phyloP scores from a whole-genome alignment of 2,113 vertebrate genomes.

The Tylochromis polylepis region DNA sequence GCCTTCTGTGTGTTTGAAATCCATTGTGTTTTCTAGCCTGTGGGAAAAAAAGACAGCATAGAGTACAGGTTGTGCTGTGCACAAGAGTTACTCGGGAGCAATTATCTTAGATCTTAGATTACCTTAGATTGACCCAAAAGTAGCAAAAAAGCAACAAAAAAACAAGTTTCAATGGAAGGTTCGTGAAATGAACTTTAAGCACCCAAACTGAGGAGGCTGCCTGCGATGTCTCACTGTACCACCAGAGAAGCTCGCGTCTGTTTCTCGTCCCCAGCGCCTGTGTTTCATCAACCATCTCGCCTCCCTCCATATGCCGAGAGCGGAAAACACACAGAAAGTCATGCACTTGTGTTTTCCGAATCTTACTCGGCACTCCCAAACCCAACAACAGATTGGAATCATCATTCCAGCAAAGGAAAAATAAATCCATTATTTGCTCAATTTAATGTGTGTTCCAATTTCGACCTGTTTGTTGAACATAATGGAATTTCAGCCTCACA shows the following conservation, averaged over 20 bases:
- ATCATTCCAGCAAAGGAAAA: background rate
- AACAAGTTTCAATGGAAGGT: background rate
- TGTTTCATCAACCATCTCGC: slow-evolving; percentile 7
- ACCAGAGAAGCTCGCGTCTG: background rate
- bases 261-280: background rate
- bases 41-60: background rate
- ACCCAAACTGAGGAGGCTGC: background rate
- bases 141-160: background rate
- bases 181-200: background rate
- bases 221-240: background rate
- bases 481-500: slow-evolving; percentile 12
- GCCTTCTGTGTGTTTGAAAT: background rate
- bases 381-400: slow-evolving; percentile 11
- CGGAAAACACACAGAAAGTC: background rate
- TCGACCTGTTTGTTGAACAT: slow-evolving; percentile 39
- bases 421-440: slow-evolving; percentile 5
- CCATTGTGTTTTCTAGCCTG: slow-evolving; percentile 36
- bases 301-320: background rate
- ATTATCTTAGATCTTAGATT: background rate
- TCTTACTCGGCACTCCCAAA: background rate
- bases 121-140: slow-evolving; percentile 19
- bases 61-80: background rate
- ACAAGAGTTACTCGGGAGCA: slow-evolving; percentile 18
- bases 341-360: background rate
- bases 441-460: slow-evolving; percentile 21